phyloP scores from a whole-genome alignment of 1,140 invertebrate genomes.

The Lutraria rhynchaena region DNA sequence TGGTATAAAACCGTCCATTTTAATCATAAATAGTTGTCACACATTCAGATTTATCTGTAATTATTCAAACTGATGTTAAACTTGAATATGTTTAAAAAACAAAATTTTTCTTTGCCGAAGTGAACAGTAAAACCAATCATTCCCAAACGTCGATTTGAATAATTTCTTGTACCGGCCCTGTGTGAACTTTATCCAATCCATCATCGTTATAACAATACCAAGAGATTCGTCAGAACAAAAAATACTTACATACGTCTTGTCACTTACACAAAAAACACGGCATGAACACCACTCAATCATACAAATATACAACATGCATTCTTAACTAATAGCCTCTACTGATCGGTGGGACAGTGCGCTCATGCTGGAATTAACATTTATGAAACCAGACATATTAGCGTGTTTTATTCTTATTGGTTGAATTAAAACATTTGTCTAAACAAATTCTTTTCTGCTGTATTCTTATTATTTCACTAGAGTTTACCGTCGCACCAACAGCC shows the following conservation, averaged over 20 bases:
- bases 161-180: not conserved
- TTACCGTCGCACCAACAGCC: no score
- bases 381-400: no score
- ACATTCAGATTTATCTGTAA: not conserved
- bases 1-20: not conserved
- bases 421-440: no score
- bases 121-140: not conserved
- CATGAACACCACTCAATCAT: not conserved
- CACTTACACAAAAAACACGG: not conserved
- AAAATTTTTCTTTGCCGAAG: not conserved
- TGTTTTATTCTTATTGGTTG: no score
- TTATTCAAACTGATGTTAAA: not conserved
- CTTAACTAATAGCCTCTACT: no score
- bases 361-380: no score
- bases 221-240: conserved; percentile 18
- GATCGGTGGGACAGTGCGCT: no score
- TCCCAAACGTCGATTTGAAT: conserved; percentile 17
- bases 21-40: not conserved
- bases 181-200: conserved; percentile 19
- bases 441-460: no score
- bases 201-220: conserved; percentile 3
- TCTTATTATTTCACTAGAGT: no score
- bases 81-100: not conserved
- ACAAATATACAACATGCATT: not conserved
- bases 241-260: conserved; percentile 4